Conservation (phyloP, 2,113 vertebrate species). For the Crotalus horridus region DNA sequence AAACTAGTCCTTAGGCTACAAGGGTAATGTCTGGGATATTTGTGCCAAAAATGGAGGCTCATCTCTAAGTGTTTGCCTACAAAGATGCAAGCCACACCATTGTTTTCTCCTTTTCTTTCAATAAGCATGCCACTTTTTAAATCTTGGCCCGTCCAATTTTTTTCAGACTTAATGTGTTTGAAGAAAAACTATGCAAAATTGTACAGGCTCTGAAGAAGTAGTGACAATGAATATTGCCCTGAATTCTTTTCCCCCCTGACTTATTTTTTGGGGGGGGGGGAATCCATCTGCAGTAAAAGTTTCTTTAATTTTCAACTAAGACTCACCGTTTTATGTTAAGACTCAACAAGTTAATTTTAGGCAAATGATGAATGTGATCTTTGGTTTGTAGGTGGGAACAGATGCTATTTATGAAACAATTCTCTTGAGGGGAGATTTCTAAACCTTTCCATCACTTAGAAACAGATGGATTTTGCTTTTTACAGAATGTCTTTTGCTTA, state of each 20-base stretch:
- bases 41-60: not conserved
- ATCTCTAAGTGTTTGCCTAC: not conserved
- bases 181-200: not conserved
- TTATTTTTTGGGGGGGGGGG: not conserved
- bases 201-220: not conserved
- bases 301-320: not conserved
- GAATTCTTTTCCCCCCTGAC: not conserved
- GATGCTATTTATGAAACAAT: slow-evolving; percentile 18
- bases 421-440: not conserved
- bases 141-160: not conserved
- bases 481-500: not conserved
- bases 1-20: not conserved
- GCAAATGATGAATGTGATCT: not conserved
- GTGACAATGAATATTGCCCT: not conserved
- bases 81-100: not conserved
- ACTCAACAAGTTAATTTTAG: not conserved
- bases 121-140: not conserved
- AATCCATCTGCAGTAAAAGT: not conserved
- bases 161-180: not conserved
- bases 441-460: not conserved
- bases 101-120: not conserved
- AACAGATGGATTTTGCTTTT: slow-evolving; percentile 1
- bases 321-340: not conserved
- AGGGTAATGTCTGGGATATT: not conserved
- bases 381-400: slow-evolving; percentile 9